phyloP scores from a whole-genome alignment of 2,797 vertebrate species.

The Brotogeris chrysoptera region DNA sequence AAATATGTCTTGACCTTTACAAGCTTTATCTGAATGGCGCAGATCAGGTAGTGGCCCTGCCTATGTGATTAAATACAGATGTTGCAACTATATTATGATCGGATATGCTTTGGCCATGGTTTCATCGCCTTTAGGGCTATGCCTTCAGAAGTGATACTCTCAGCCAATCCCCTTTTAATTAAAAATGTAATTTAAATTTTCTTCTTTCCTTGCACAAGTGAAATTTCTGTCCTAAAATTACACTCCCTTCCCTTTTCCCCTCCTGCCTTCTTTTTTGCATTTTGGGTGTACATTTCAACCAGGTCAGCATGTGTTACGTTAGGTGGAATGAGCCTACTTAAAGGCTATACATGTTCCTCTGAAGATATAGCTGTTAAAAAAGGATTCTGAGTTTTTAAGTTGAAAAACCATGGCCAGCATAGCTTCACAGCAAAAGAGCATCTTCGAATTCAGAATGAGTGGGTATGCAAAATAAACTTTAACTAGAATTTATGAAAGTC shows the following conservation, averaged over 20 bases:
- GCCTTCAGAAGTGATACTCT: not conserved
- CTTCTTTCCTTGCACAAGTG: not conserved
- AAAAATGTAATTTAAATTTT: not conserved
- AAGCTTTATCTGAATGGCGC: not conserved
- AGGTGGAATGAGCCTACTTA: not conserved
- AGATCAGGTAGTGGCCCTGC: not conserved
- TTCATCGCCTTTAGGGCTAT: not conserved
- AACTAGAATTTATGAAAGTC: not conserved
- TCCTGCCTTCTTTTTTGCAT: accelerated
- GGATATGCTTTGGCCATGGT: not conserved
- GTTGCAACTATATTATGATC: not conserved
- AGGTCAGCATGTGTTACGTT: not conserved
- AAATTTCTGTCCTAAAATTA: not conserved
- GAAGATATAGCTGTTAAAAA: not conserved
- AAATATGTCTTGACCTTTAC: not conserved
- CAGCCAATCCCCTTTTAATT: not conserved
- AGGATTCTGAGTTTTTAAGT: not conserved
- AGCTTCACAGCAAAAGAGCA: not conserved
- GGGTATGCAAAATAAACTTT: not conserved
- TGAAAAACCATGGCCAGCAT: not conserved
- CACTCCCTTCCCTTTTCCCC: not conserved
- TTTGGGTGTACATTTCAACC: not conserved
- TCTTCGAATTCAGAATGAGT: not conserved
- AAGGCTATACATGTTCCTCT: not conserved
- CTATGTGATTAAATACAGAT: not conserved